These are phyloP conservation scores for Norana najaformis DNA, from an alignment of 2,888 invertebrate genomes.

Conservation along the genomic window DNA sequence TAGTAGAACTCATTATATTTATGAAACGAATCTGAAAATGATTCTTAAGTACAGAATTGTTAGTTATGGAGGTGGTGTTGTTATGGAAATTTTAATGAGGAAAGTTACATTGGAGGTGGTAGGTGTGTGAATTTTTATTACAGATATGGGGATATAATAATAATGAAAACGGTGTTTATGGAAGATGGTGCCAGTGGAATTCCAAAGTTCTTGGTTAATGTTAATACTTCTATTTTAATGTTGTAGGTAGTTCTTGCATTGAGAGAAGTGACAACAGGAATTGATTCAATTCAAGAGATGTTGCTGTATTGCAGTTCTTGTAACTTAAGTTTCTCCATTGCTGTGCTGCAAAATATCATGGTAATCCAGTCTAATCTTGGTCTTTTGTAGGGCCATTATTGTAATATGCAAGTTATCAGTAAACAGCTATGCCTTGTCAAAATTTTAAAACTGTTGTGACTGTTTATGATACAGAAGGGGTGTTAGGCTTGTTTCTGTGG, in stretches of 20 bases:
- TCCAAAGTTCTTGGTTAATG: background rate
- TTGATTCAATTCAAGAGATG: slow-evolving; percentile 58
- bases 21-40: background rate
- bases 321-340: slow-evolving; percentile 57
- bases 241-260: slow-evolving; percentile 61
- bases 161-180: background rate
- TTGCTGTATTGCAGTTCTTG: slow-evolving; percentile 60
- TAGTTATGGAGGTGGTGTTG: no score
- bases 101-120: background rate
- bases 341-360: slow-evolving; percentile 61
- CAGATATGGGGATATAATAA: background rate
- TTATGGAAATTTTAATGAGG: background rate
- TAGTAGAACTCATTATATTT: no score
- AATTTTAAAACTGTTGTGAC: no score
- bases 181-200: background rate
- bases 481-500: no score
- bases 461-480: no score
- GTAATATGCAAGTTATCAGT: background rate
- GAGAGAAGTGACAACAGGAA: slow-evolving; percentile 55
- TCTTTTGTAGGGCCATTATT: background rate
- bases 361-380: slow-evolving; percentile 47
- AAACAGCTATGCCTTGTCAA: no score
- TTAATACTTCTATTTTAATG: background rate
- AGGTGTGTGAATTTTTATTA: background rate
- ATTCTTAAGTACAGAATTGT: background rate